Conservation (phyloP, 1,140 invertebrate species). For the Copidosoma floridanum region DNA sequence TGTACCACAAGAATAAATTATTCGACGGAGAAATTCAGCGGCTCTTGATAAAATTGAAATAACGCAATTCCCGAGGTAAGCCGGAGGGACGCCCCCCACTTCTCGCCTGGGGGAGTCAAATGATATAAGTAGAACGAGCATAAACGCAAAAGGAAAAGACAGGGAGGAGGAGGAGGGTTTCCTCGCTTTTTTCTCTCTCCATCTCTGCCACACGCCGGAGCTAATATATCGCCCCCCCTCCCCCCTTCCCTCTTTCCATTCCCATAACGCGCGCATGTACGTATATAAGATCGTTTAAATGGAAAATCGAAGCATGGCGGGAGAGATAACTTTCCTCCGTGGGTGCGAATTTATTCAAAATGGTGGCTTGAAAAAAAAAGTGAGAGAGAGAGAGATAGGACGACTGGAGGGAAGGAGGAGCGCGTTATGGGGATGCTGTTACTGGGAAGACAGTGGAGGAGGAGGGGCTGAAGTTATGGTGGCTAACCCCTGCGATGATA, state of each 20-base stretch:
- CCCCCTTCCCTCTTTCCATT: conserved; percentile 26
- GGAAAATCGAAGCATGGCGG: conserved; percentile 55
- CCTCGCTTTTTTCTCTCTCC: too few relatives aligned
- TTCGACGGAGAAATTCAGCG: not conserved
- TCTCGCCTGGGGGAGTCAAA: too few relatives aligned
- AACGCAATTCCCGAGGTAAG: not conserved
- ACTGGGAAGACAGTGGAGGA: not conserved
- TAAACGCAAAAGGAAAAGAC: conserved; percentile 11
- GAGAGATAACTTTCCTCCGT: conserved; percentile 53
- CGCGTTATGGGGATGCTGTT: not conserved
- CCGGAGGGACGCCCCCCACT: not conserved
- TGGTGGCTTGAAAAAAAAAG: conserved; percentile 47
- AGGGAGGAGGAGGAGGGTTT: conserved; percentile 21
- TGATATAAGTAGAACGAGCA: conserved; percentile 11
- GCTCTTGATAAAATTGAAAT: conserved; percentile 18
- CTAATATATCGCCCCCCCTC: conserved; percentile 47
- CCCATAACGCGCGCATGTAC: too few relatives aligned
- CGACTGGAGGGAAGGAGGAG: conserved; percentile 18
- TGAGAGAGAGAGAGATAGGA: conserved; percentile 1
- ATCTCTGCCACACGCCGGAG: conserved; percentile 18
- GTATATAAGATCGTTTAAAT: conserved; percentile 56
- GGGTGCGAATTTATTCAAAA: conserved; percentile 58
- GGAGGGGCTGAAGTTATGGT: conserved; percentile 40
- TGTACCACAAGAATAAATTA: too few relatives aligned
- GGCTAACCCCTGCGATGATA: conserved; percentile 55